Conservation (phyloP, 2,797 vertebrate genomes). For the Nothura maculosa region DNA sequence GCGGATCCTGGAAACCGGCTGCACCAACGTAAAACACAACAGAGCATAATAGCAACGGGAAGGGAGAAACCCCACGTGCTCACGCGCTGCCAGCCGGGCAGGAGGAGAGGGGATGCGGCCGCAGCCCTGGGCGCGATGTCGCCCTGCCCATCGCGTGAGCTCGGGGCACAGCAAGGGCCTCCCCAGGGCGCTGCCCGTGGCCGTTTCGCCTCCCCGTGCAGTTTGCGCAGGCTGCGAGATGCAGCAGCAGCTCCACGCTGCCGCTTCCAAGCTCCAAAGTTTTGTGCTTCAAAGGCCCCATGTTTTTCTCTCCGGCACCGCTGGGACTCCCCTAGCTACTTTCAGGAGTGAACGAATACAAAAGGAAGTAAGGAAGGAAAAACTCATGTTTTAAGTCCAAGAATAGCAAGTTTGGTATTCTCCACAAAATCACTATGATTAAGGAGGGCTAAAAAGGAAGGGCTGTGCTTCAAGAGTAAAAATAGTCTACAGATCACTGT, state of each 20-base stretch:
- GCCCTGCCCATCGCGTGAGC: not conserved
- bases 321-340: slow-evolving; percentile 20
- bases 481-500: not conserved
- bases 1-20: slow-evolving; percentile 71
- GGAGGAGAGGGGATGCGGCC: not conserved
- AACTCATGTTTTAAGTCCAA: not conserved
- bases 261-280: slow-evolving; percentile 36
- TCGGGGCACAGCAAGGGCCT: not conserved
- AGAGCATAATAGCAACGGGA: slow-evolving; percentile 49
- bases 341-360: slow-evolving; percentile 53
- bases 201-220: not conserved
- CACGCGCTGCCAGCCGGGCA: not conserved
- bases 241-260: not conserved
- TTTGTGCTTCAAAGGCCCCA: slow-evolving; percentile 18
- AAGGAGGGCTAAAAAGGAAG: slow-evolving; percentile 5
- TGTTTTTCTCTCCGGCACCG: not conserved
- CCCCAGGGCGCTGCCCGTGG: not conserved
- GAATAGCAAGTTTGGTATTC: not conserved
- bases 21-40: slow-evolving; percentile 54
- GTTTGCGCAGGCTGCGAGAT: not conserved
- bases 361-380: slow-evolving; percentile 14
- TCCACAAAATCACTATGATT: slow-evolving; percentile 57
- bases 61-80: slow-evolving; percentile 48
- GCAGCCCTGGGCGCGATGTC: not conserved
- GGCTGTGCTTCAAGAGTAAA: slow-evolving; percentile 26